phyloP scores from a whole-genome alignment of 2,888 invertebrate genomes.

The Tenthredo distinguenda region DNA sequence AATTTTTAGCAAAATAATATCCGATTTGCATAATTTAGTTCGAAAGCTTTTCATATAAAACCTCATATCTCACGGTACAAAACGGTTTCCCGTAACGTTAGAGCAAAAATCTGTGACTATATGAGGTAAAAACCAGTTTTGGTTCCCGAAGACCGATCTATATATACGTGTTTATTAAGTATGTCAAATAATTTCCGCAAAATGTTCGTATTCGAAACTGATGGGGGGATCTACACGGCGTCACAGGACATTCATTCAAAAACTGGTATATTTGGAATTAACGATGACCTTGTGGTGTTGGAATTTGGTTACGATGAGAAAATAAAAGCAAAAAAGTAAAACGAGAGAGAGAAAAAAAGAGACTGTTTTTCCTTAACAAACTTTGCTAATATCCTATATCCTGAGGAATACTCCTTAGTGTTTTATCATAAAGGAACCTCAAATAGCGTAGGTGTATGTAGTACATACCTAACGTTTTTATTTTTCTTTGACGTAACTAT shows the following conservation, averaged over 20 bases:
- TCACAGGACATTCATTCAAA: background rate
- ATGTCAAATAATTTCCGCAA: background rate
- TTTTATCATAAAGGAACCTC: background rate
- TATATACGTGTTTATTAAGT: background rate
- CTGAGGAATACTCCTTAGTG: background rate
- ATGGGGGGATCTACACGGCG: background rate
- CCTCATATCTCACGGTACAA: no score
- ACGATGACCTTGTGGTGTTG: background rate
- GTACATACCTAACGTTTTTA: background rate
- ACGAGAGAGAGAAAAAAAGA: background rate
- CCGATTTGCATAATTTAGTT: no score
- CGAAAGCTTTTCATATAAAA: no score
- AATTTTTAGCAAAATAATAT: no score
- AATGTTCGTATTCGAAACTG: background rate
- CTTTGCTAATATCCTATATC: background rate
- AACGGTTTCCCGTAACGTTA: no score
- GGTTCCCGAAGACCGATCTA: no score
- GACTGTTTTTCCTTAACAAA: background rate
- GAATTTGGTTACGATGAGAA: background rate
- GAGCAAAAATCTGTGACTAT: no score
- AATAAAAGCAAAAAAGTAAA: background rate
- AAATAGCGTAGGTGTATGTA: background rate
- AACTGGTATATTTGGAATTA: background rate
- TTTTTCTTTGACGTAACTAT: background rate
- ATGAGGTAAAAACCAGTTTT: no score